Evolutionary conservation across 2,797 vertebrate species (phyloP).

Genomic region (Pempheris klunzingeri): DNA sequence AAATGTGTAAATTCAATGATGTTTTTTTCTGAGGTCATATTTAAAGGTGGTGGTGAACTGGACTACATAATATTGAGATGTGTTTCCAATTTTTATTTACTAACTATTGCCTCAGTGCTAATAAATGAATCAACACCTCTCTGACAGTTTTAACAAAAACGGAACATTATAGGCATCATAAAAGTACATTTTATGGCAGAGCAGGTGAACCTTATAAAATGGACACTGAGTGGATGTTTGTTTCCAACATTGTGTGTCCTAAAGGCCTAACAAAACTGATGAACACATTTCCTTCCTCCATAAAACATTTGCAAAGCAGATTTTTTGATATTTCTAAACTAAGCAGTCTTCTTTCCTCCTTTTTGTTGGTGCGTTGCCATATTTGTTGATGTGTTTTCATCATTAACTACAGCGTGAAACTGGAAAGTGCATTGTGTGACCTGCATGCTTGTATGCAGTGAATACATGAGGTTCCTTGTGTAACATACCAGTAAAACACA

Average conservation of each 20-base stretch:
- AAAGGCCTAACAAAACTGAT: neutral
- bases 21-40: neutral
- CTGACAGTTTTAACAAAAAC: neutral
- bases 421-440: neutral
- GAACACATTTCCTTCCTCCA: neutral
- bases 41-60: neutral
- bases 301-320: conserved; percentile 9
- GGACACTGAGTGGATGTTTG: neutral
- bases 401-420: neutral
- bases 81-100: too few relatives aligned
- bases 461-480: neutral
- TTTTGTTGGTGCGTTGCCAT: neutral
- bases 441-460: neutral
- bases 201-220: conserved; percentile 6
- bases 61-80: too few relatives aligned
- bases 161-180: neutral
- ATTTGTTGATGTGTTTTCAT: neutral
- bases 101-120: neutral
- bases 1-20: neutral
- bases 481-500: too few relatives aligned
- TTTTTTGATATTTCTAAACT: neutral
- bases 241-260: neutral
- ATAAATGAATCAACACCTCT: neutral
- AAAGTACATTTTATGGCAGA: conserved; percentile 4
- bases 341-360: neutral